Evolutionary conservation across 2,113 vertebrate species (phyloP).

Genomic region (Ginglymostoma cirratum): DNA sequence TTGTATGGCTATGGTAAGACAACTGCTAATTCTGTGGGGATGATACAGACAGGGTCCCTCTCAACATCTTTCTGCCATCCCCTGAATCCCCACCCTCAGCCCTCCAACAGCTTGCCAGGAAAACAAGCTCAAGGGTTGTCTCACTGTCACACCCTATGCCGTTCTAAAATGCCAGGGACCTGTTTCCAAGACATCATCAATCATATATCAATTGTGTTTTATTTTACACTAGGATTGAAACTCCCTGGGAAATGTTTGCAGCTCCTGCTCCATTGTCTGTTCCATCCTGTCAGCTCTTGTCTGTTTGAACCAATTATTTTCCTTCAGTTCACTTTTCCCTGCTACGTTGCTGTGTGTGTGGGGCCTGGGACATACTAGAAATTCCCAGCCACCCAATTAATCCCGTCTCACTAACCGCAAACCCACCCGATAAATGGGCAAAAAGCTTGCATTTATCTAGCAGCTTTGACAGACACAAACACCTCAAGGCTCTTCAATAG

Average conservation of each 20-base stretch:
- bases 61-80: too few relatives aligned
- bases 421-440: too few relatives aligned
- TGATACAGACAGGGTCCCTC: neutral
- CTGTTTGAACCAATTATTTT: neutral
- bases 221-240: neutral
- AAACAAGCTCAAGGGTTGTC: neutral
- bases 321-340: neutral
- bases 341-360: neutral
- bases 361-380: too few relatives aligned
- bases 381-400: too few relatives aligned
- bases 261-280: neutral
- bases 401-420: too few relatives aligned
- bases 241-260: neutral
- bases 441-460: too few relatives aligned
- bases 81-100: too few relatives aligned
- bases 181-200: neutral
- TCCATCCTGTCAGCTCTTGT: neutral
- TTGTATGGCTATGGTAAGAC: neutral
- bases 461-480: too few relatives aligned
- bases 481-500: too few relatives aligned
- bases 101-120: neutral
- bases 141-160: neutral
- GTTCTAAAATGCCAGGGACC: neutral
- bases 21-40: neutral
- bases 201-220: neutral